Conservation (phyloP, 2,113 vertebrate genomes). For the Sminthopsis crassicaudata region DNA sequence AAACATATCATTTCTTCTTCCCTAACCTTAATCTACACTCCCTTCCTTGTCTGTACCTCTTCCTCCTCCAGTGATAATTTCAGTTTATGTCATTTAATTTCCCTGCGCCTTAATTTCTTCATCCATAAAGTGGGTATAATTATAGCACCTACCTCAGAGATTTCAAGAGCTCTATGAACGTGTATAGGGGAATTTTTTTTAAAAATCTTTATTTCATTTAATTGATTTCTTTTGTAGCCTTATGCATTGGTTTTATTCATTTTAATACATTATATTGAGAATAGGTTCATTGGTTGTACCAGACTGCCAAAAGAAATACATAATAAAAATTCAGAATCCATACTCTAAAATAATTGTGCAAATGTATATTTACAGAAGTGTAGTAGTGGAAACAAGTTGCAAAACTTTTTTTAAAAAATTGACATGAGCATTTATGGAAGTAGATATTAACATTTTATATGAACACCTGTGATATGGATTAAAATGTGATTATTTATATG, state of each 20-base stretch:
- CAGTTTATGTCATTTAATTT: background rate
- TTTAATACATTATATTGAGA: background rate
- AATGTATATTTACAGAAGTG: background rate
- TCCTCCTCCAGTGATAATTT: background rate
- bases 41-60: background rate
- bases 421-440: background rate
- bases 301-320: background rate
- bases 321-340: background rate
- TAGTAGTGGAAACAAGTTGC: background rate
- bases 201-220: background rate
- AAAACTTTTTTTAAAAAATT: background rate
- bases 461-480: background rate
- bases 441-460: background rate
- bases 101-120: background rate
- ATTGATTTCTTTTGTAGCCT: background rate
- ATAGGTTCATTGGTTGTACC: background rate
- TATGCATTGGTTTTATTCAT: background rate
- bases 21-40: background rate
- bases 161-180: too few relatives aligned
- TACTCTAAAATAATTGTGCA: background rate
- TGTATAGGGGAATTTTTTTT: background rate
- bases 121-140: background rate
- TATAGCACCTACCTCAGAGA: background rate
- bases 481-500: background rate
- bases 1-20: background rate